Evolutionary conservation across 2,113 vertebrate species (phyloP), one percentile per base, ranked within the genome.

Genomic region (Rostratula benghalensis): DNA sequence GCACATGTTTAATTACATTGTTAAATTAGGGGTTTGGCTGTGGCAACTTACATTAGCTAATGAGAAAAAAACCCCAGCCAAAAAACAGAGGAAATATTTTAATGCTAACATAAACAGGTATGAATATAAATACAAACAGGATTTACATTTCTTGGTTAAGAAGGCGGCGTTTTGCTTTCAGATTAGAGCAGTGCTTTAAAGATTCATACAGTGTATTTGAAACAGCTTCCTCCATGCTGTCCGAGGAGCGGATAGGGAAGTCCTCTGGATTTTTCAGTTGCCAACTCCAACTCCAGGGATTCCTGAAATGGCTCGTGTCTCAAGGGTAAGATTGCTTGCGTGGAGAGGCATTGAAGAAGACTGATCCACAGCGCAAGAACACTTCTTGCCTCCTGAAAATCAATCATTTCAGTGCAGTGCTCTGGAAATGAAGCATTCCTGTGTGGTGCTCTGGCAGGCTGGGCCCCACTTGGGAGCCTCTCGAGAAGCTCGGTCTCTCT

Each of bases 71-170:
- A 0, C 37, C 37, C 48, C 63, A 93, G 71, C 81, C 43, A 23
- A 87, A 39, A 96, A 96, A 35, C 81, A 95, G 89, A 96, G 94
- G 94, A 96, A 95, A 96, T 91, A 93, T 84, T 95, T 92, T 89
- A 83, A 95, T 87, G 78, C 86, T 76, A 82, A 91, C 65, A 67
- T 84, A 93, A 95, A 93, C 69, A 89, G 28, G n/a, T 73, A 76
- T 92, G 86, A 93, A 89, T 94, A 93, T 65, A 94, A 95, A 91
- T 73, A 93, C 91, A 93, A 95, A 93, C 67, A 85, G 84, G 53
- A 90, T 95, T 88, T 94, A 91, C 83, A 94, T 92, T 84, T 91
- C 86, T 91, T 92, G 60, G 45, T 85, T 87, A 87, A 78, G 83
- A 65, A 89, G 54, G 6, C 0, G 7, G 70, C 10, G 11, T 87